Percentiles rank a stretch among this genome's conserved stretches.
Conservation (phyloP, 1,140 invertebrate species). For the Orius insidiosus region DNA sequence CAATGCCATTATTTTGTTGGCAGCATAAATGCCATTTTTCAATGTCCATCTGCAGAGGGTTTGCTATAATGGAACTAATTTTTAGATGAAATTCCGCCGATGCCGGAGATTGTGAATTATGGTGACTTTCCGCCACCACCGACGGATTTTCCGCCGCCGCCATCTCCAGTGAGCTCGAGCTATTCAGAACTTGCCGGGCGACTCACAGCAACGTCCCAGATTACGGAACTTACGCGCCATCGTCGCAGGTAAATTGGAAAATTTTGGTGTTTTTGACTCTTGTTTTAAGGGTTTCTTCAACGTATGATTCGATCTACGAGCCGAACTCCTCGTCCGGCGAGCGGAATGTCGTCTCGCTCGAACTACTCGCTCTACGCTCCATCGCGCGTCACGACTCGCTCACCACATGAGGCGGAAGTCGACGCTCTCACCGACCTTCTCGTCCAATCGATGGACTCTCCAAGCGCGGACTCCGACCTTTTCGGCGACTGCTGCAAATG, state of each 20-base stretch:
- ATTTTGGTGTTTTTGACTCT: too few relatives aligned
- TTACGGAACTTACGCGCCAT: conserved; percentile 43
- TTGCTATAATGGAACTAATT: too few relatives aligned
- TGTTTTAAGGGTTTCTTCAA: conserved; percentile 45
- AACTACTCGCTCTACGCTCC: conserved; percentile 57
- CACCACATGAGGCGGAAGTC: conserved; percentile 56
- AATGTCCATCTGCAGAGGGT: too few relatives aligned
- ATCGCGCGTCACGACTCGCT: conserved; percentile 29
- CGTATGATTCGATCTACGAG: conserved; percentile 85
- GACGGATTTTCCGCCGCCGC: conserved; percentile 56
- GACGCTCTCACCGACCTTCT: conserved; percentile 75
- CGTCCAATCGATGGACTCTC: conserved; percentile 59
- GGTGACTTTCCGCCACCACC: conserved; percentile 35
- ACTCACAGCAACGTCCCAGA: conserved; percentile 37
- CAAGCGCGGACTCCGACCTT: conserved; percentile 48
- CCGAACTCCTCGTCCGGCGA: conserved; percentile 69
- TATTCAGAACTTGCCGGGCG: conserved; percentile 69
- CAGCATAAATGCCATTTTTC: too few relatives aligned
- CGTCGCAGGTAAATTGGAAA: conserved; percentile 34
- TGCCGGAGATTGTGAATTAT: conserved; percentile 26
- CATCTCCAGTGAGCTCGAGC: conserved; percentile 58
- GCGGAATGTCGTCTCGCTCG: conserved; percentile 49
- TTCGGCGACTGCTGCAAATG: conserved; percentile 80
- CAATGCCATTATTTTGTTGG: too few relatives aligned
- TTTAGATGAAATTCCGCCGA: conserved; percentile 36